Percentiles rank a stretch among this genome's conserved stretches.
phyloP scores from a whole-genome alignment of 2,113 vertebrate species.

The Gallinago jamesoni region DNA sequence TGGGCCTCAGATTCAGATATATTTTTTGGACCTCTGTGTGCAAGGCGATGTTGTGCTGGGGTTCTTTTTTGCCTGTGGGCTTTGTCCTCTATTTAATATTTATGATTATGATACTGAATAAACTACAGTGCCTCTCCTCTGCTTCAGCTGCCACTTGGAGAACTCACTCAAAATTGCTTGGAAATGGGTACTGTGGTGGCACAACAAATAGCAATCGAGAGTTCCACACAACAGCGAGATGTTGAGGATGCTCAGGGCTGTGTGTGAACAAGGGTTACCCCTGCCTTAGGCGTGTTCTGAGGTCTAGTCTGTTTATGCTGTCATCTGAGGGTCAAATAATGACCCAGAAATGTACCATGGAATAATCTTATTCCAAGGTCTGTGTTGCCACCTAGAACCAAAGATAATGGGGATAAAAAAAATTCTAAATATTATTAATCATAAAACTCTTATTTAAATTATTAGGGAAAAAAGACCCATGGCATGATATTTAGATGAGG shows the following conservation, averaged over 20 bases:
- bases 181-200: background rate
- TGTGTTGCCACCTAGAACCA: background rate
- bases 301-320: background rate
- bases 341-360: background rate
- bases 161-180: background rate
- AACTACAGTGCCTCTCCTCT: background rate
- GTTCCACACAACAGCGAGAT: background rate
- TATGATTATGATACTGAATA: background rate
- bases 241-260: background rate
- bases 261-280: background rate
- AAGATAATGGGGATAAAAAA: background rate
- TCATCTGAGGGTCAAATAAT: background rate
- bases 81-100: background rate
- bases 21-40: fast-evolving
- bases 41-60: fast-evolving
- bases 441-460: background rate
- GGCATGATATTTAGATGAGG: background rate
- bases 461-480: background rate
- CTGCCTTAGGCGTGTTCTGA: background rate
- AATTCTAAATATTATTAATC: background rate
- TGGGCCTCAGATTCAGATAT: background rate
- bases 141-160: background rate
- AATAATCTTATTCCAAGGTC: background rate
- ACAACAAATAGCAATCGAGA: background rate
- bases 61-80: background rate